These are phyloP conservation scores for Haliclona indistincta DNA, from an alignment of 37 sponge, comb jelly and placozoan species.

Conservation along the genomic window DNA sequence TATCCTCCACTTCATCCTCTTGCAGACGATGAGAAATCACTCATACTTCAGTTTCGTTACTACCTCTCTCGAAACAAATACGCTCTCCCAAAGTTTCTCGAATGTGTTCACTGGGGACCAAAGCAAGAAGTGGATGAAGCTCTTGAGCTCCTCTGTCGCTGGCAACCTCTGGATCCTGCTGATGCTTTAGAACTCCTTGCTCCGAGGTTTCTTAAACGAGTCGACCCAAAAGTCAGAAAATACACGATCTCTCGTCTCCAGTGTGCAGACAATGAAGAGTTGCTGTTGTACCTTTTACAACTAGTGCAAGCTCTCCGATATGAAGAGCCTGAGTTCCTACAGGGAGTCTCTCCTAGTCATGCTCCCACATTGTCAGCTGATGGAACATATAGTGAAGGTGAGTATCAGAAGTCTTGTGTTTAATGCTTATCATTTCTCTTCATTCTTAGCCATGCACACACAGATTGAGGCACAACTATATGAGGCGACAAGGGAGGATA, in stretches of 20 bases:
- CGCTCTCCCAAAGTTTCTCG: constrained; percentile 96
- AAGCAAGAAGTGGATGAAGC: constrained; percentile 78
- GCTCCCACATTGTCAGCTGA: constrained; percentile 46
- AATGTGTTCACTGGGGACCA: constrained; percentile 91
- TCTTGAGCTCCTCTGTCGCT: constrained; percentile 78
- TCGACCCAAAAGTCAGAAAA: constrained; percentile 64
- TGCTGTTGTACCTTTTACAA: constrained; percentile 81
- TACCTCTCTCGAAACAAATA: constrained; percentile 76
- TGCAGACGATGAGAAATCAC: constrained; percentile 79
- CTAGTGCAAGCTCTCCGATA: constrained; percentile 88
- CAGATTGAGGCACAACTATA: constrained; percentile 60
- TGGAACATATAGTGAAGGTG: constrained; percentile 51
- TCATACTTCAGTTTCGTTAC: constrained; percentile 93
- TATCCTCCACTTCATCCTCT: constrained; percentile 84
- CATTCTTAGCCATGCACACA: constrained; percentile 47
- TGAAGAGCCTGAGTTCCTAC: constrained; percentile 60
- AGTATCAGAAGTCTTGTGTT: background rate
- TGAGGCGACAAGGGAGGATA: constrained; percentile 53
- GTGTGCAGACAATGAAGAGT: constrained; percentile 90
- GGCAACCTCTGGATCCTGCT: constrained; percentile 93
- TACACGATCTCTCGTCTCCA: constrained; percentile 91
- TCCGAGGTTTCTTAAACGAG: constrained; percentile 46
- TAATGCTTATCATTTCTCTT: background rate
- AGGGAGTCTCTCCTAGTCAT: background rate
- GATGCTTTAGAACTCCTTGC: constrained; percentile 93